Evolutionary conservation across 2,797 vertebrate genomes (phyloP).

Genomic region (Poeciliopsis presidionis): DNA sequence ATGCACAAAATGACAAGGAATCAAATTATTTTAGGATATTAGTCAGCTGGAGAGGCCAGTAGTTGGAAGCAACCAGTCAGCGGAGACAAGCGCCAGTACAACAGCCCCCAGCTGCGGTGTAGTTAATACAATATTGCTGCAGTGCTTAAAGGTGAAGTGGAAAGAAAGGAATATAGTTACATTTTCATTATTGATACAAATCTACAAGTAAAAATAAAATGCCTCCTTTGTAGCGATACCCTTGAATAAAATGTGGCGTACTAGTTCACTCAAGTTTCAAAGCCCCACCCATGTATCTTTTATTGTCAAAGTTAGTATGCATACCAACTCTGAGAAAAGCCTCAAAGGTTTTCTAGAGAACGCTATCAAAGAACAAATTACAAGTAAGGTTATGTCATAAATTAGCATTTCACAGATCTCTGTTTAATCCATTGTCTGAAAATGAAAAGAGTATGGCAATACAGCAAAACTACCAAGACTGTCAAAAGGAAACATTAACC

Average conservation of each 20-base stretch:
- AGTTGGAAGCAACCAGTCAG: not conserved
- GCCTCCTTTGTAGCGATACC: not conserved
- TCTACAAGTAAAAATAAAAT: not conserved
- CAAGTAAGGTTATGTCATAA: not conserved
- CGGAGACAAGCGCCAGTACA: not conserved
- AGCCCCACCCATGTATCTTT: not conserved
- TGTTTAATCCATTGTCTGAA: not conserved
- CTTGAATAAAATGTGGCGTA: not conserved
- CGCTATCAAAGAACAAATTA: not conserved
- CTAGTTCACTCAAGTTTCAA: not conserved
- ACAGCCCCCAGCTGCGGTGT: not conserved
- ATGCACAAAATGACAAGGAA: conserved; percentile 36
- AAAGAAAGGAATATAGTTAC: not conserved
- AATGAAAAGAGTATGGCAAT: not conserved
- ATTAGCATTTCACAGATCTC: not conserved
- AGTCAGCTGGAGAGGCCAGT: not conserved
- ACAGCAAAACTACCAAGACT: not conserved
- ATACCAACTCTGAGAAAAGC: not conserved
- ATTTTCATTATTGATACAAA: not conserved
- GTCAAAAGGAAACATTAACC: not conserved
- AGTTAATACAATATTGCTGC: not conserved
- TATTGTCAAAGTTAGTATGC: not conserved
- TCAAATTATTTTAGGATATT: conserved; percentile 7
- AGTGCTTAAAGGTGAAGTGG: not conserved
- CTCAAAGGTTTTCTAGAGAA: not conserved